phyloP scores from a whole-genome alignment of 37 sponge, comb jelly and placozoan genomes.

The Bolinopsis microptera region DNA sequence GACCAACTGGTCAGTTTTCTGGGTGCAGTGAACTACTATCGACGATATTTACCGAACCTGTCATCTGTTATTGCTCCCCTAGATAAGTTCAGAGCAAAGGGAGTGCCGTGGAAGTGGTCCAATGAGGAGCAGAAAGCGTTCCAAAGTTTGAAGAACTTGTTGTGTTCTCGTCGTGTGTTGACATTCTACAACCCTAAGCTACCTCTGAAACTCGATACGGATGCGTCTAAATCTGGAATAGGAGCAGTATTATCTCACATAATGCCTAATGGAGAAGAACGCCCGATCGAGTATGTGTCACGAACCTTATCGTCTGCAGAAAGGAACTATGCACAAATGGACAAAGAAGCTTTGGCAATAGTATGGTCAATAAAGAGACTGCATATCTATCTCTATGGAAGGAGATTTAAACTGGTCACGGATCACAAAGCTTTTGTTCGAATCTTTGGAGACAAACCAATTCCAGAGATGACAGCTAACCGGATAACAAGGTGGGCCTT shows the following conservation, averaged over 20 bases:
- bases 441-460: slow-evolving; percentile 34
- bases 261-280: slow-evolving; percentile 64
- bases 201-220: neutral
- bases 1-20: neutral
- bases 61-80: neutral
- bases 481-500: slow-evolving; percentile 63
- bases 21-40: slow-evolving; percentile 26
- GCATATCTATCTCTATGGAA: slow-evolving; percentile 72
- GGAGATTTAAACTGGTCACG: slow-evolving; percentile 65
- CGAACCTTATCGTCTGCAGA: slow-evolving; percentile 68
- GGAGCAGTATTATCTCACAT: slow-evolving; percentile 62
- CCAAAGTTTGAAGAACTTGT: neutral
- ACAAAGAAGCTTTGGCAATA: slow-evolving; percentile 65
- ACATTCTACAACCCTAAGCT: neutral
- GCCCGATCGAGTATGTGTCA: slow-evolving; percentile 71
- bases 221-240: slow-evolving; percentile 13
- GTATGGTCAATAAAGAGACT: slow-evolving; percentile 67
- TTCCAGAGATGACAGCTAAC: slow-evolving; percentile 45
- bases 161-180: neutral
- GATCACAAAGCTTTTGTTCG: slow-evolving; percentile 60
- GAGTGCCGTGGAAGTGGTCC: neutral
- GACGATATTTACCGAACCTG: neutral
- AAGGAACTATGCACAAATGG: slow-evolving; percentile 71
- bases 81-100: neutral
- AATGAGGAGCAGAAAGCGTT: slow-evolving; percentile 7